Evolutionary conservation across 2,888 invertebrate species (phyloP), one percentile per base, ranked within the genome.

Genomic region (Tetragnatha montana): DNA sequence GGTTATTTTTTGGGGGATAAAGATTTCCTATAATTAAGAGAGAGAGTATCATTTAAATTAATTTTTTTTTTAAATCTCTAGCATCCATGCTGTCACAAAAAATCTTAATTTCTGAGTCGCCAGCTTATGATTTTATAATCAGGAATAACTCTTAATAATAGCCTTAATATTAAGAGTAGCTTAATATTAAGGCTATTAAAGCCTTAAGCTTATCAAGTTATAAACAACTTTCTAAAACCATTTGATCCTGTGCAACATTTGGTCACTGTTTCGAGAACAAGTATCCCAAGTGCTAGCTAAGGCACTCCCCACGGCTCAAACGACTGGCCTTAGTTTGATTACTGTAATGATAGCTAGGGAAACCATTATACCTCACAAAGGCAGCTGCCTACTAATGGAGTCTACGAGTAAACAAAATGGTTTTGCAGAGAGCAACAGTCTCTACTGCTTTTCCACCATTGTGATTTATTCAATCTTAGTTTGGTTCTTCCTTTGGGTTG

Each of bases 271-370:
- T 74, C n/a, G 19, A 74, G 22, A 21, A 21, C n/a, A 35, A n/a
- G 60, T 35, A 60, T 12, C 60, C 14, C 49, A 51, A 22, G 81
- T 81, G 69, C 60, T 76, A 19, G 69, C 60, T 76, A 19, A 73
- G 81, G n/a, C 75, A 19, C 47, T 35, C 35, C 49, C 50, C 22
- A 73, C 73, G 78, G 88, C 88, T 89, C 88, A 89, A 89, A 17
- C 21, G 74, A 75, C 80, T 74, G 75, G 88, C 88, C 84, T 84
- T 81, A 17, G 80, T 50, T 88, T 74, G 17, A 84, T 51, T 60
- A 60, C 19, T 51, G 78, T 47, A 22, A 89, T 74, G 88, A 84
- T 89, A 89, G 80, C 75, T 84, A 81, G 73, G 22, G 35, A 81
- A 73, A 80, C 35, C 74, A 10, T 50, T 70, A 12, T 68, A 49